Conservation (phyloP, 1,140 invertebrate species). For the Zaprionus tsacasi region DNA sequence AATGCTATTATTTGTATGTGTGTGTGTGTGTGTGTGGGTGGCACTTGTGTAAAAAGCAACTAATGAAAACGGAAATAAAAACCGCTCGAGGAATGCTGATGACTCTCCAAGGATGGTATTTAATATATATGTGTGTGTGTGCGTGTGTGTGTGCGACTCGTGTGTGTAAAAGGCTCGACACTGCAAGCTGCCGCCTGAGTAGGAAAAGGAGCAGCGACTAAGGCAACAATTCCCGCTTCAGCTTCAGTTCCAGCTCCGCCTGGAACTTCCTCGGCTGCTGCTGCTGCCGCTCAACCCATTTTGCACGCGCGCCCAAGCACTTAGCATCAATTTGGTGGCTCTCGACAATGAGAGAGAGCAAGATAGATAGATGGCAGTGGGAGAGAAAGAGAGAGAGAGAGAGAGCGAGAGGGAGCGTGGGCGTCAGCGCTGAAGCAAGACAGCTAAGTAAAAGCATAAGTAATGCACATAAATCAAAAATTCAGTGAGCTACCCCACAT, state of each 20-base stretch:
- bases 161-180: constrained; percentile 71
- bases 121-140: constrained; percentile 58
- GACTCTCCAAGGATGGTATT: constrained; percentile 83
- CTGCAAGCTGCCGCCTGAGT: constrained; percentile 28
- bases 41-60: constrained; percentile 82
- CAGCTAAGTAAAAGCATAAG: constrained; percentile 83
- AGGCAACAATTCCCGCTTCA: constrained; percentile 2
- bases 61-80: constrained; percentile 83
- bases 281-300: constrained; percentile 74
- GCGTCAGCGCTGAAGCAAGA: constrained; percentile 36
- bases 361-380: constrained; percentile 7
- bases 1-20: constrained; percentile 71
- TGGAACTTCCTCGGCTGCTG: not conserved
- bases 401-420: not conserved
- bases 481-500: constrained; percentile 65
- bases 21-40: constrained; percentile 46
- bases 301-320: constrained; percentile 77
- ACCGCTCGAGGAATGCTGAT: constrained; percentile 82
- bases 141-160: constrained; percentile 47
- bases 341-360: constrained; percentile 36
- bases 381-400: constrained; percentile 2
- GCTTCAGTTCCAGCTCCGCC: constrained; percentile 8
- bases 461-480: constrained; percentile 83
- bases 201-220: not conserved
- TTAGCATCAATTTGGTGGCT: constrained; percentile 81